Percentiles rank a stretch among this genome's conserved stretches.
phyloP scores from a whole-genome alignment of 2,113 vertebrate genomes.

The Cyanistes caeruleus region DNA sequence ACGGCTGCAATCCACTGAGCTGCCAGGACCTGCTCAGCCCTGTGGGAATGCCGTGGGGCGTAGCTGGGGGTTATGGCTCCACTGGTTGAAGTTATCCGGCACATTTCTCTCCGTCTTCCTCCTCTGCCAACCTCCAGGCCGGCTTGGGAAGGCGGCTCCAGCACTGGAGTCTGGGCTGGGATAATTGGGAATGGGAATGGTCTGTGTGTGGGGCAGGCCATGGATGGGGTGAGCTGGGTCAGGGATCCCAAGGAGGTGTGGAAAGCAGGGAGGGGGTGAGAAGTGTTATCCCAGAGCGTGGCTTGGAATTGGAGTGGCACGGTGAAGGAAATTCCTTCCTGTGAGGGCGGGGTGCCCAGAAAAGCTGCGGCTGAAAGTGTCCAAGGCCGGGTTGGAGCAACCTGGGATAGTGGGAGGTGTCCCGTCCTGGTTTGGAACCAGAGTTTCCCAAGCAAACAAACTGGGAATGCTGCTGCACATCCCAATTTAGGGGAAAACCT shows the following conservation, averaged over 20 bases:
- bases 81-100: background rate
- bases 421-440: background rate
- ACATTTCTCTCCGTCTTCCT: background rate
- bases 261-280: background rate
- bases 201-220: background rate
- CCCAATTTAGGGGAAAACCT: rapidly evolving
- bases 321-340: background rate
- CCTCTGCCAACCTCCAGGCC: background rate
- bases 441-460: background rate
- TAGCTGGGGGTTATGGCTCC: background rate
- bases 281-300: rapidly evolving
- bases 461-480: rapidly evolving
- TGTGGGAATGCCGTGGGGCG: background rate
- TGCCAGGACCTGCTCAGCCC: background rate
- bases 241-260: background rate
- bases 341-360: background rate
- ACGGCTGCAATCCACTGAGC: background rate
- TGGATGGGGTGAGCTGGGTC: background rate
- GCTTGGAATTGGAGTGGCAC: background rate
- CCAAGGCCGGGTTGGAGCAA: background rate
- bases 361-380: background rate
- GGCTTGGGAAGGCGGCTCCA: rapidly evolving
- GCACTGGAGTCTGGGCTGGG: background rate
- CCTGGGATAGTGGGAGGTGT: rapidly evolving
- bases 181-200: background rate